phyloP scores from a whole-genome alignment of 2,797 vertebrate species.

The Lacerta bilineata region DNA sequence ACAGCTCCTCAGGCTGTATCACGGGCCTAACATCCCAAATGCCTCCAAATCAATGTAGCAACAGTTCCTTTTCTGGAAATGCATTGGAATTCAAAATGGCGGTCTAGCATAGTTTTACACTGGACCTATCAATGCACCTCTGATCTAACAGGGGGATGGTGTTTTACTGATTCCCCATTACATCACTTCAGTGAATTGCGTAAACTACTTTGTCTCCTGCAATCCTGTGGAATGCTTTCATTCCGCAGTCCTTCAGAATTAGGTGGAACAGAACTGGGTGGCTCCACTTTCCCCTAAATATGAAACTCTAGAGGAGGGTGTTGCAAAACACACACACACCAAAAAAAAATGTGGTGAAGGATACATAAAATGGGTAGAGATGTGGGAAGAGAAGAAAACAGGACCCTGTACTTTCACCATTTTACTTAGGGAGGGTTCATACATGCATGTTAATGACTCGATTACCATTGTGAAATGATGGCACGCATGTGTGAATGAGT shows the following conservation, averaged over 20 bases:
- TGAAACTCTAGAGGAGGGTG: neutral
- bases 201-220: neutral
- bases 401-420: neutral
- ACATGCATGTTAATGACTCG: neutral
- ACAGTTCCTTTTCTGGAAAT: too few relatives aligned
- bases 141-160: neutral
- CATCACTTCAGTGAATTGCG: neutral
- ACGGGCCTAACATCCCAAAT: neutral
- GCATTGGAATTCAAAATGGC: neutral
- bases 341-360: neutral
- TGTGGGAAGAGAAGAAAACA: neutral
- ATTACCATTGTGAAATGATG: neutral
- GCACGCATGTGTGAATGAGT: neutral
- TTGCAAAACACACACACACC: neutral
- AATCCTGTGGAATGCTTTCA: neutral
- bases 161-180: neutral
- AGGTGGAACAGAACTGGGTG: neutral
- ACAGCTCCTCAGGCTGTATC: neutral
- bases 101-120: neutral
- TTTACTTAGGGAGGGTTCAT: neutral
- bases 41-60: neutral
- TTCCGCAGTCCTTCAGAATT: too few relatives aligned
- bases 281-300: neutral
- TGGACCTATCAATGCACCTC: neutral
- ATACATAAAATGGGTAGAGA: neutral